A percentile compares a stretch with the other conserved stretches of the same genome.
Evolutionary conservation across 2,113 vertebrate genomes (phyloP).

Genomic region (Anolis carolinensis): DNA sequence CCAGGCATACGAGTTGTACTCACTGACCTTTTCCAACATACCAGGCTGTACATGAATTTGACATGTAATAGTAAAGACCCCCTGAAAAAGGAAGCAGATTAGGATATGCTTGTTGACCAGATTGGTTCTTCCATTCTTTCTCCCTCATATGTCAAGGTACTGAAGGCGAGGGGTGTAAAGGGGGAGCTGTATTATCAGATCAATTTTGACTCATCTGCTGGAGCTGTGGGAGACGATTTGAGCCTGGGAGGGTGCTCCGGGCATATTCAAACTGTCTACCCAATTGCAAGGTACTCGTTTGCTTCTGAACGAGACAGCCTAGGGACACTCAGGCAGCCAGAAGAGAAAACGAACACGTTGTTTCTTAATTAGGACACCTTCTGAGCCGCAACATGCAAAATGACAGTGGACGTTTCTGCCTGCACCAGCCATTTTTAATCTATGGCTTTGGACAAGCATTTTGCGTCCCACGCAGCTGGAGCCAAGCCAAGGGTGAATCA

Average conservation of each 20-base stretch:
- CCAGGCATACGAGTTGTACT: not conserved
- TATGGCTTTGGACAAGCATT: not conserved
- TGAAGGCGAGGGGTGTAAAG: constrained; percentile 18
- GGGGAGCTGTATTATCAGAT: constrained; percentile 28
- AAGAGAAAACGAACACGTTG: not conserved
- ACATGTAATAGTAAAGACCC: constrained; percentile 8
- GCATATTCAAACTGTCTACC: constrained; percentile 30
- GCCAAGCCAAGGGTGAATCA: constrained; percentile 25
- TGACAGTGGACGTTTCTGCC: constrained; percentile 8
- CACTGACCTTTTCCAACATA: constrained; percentile 36
- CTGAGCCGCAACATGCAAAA: not conserved
- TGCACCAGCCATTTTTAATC: constrained; percentile 13
- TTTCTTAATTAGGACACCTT: not conserved
- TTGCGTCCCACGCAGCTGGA: constrained; percentile 10
- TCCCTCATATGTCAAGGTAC: not conserved
- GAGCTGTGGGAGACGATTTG: not conserved
- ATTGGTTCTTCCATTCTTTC: constrained; percentile 9
- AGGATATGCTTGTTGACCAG: constrained; percentile 8
- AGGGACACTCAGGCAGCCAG: not conserved
- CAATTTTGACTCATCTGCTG: constrained; percentile 4
- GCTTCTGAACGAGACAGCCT: not conserved
- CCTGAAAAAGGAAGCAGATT: not conserved
- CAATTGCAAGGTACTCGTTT: not conserved
- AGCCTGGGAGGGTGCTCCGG: constrained; percentile 26
- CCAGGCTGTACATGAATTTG: constrained; percentile 17